Evolutionary conservation across 2,888 invertebrate species (phyloP).

Genomic region (Synergus umbraculus): DNA sequence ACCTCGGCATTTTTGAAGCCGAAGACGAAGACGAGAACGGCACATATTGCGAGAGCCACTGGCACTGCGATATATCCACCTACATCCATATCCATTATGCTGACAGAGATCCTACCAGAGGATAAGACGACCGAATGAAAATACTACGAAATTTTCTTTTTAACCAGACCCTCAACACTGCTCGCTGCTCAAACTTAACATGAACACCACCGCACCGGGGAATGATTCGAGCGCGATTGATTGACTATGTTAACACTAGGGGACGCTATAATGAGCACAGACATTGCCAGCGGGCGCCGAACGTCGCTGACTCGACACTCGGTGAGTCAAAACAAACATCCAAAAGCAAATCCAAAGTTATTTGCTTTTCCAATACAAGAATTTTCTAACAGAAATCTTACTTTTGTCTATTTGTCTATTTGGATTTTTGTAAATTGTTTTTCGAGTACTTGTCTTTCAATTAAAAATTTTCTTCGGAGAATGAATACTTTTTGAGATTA

Average conservation of each 20-base stretch:
- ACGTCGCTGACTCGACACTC: neutral
- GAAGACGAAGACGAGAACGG: slow-evolving; percentile 87
- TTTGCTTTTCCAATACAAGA: neutral
- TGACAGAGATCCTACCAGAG: neutral
- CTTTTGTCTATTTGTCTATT: neutral
- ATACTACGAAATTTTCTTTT: neutral
- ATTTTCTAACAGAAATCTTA: neutral
- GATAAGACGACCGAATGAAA: neutral
- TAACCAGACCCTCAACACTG: neutral
- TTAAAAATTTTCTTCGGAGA: neutral
- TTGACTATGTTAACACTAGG: too few species aligned
- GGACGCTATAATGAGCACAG: too few species aligned
- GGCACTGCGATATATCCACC: slow-evolving; percentile 57
- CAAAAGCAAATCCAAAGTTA: too few species aligned
- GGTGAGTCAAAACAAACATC: neutral
- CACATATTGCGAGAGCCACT: slow-evolving; percentile 79
- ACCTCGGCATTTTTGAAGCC: slow-evolving; percentile 89
- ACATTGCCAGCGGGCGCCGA: neutral
- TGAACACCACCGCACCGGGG: too few species aligned
- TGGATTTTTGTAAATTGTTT: neutral
- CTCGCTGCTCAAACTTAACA: too few species aligned
- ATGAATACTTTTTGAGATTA: neutral
- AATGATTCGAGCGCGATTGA: too few species aligned
- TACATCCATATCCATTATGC: slow-evolving; percentile 74
- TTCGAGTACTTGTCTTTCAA: neutral